Conservation (phyloP, 1,140 invertebrate species). For the Drosophila pandora region DNA sequence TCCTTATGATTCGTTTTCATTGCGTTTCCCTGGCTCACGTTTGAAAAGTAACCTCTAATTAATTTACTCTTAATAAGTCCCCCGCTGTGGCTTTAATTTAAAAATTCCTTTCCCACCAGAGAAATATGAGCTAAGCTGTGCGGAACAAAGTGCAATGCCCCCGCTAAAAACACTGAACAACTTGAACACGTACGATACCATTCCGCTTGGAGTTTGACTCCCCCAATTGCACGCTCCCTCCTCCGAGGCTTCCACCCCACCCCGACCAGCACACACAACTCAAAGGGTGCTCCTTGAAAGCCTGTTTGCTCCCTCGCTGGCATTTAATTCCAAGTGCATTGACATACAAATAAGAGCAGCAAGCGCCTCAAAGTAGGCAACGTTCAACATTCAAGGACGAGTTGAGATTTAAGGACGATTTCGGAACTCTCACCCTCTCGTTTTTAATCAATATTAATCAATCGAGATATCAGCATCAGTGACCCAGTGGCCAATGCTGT, state of each 20-base stretch:
- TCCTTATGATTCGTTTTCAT: not conserved
- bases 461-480: constrained; percentile 13
- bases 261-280: constrained; percentile 20
- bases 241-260: not conserved
- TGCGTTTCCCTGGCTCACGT: not conserved
- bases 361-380: constrained; percentile 63
- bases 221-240: not conserved
- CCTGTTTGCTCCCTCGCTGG: constrained; percentile 21
- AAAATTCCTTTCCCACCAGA: constrained; percentile 52
- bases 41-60: constrained; percentile 37
- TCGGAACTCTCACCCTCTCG: not conserved
- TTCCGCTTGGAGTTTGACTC: constrained; percentile 9
- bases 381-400: constrained; percentile 46
- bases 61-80: constrained; percentile 50
- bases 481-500: constrained; percentile 26
- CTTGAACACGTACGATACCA: constrained; percentile 69
- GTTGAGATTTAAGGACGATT: constrained; percentile 5
- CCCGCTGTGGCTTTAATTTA: constrained; percentile 56
- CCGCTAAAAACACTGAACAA: constrained; percentile 47
- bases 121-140: constrained; percentile 41
- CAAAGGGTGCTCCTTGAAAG: constrained; percentile 31
- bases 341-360: constrained; percentile 72
- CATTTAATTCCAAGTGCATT: constrained; percentile 73
- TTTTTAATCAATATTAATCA: constrained; percentile 39
- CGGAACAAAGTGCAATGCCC: constrained; percentile 63